phyloP scores from a whole-genome alignment of 1,140 invertebrate genomes.

The Nasonia vitripennis region DNA sequence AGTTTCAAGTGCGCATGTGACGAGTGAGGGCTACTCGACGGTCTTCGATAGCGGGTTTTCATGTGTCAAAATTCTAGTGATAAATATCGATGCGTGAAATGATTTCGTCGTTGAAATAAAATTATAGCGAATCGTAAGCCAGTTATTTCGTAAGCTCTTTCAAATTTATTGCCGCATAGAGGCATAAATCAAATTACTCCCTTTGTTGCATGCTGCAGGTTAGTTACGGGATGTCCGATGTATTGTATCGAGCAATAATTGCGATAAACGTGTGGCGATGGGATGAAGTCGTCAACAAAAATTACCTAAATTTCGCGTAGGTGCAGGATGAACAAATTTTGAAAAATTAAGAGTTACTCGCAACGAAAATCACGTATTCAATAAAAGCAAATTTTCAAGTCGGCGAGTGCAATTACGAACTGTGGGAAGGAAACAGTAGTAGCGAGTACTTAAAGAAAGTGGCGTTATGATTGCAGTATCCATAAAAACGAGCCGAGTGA shows the following conservation, averaged over 20 bases:
- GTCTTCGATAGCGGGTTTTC: background rate
- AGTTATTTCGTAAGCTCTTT: constrained; percentile 34
- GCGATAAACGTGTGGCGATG: background rate
- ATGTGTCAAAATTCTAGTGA: background rate
- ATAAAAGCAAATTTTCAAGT: too few relatives aligned
- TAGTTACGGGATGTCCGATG: constrained; percentile 35
- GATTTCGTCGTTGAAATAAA: constrained; percentile 39
- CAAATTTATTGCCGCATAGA: constrained; percentile 34
- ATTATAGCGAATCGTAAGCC: constrained; percentile 36
- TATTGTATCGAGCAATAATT: constrained; percentile 33
- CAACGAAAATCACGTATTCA: background rate
- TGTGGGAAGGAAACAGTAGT: background rate
- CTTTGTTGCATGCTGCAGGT: constrained; percentile 32
- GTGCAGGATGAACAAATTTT: too few relatives aligned
- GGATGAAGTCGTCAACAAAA: constrained; percentile 9
- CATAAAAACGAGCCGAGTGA: background rate
- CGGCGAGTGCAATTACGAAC: background rate
- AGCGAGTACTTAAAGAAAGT: background rate
- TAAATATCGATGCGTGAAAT: background rate
- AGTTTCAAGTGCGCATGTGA: constrained; percentile 18
- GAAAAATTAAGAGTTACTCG: too few relatives aligned
- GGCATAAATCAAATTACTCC: constrained; percentile 43
- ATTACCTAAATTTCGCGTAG: background rate
- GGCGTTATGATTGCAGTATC: background rate
- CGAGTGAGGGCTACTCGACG: background rate